A percentile compares a stretch with the other conserved stretches of the same genome.
These are phyloP conservation scores for Chaenogobius annularis DNA, from an alignment of 2,113 vertebrate genomes.

Conservation along the genomic window DNA sequence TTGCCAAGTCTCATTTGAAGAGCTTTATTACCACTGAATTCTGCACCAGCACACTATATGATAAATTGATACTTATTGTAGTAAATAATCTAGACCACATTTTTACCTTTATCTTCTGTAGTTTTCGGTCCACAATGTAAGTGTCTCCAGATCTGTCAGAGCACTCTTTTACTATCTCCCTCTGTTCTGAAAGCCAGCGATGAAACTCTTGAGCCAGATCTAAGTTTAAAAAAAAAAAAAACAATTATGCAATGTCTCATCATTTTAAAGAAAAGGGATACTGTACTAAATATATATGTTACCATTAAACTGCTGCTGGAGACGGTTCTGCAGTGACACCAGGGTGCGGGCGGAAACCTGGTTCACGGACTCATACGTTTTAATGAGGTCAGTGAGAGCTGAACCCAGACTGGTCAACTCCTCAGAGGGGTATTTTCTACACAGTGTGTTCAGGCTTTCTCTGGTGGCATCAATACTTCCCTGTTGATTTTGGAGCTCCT, in stretches of 20 bases:
- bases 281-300: conserved; percentile 35
- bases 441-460: conserved; percentile 90
- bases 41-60: too few species aligned
- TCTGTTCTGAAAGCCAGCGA: conserved; percentile 86
- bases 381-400: conserved; percentile 84
- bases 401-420: conserved; percentile 86
- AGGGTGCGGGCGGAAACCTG: conserved; percentile 85
- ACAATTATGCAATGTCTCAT: background rate
- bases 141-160: conserved; percentile 88
- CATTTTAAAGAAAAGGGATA: background rate
- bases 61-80: background rate
- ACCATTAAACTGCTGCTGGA: conserved; percentile 91
- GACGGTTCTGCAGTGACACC: conserved; percentile 81
- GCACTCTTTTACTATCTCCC: conserved; percentile 84
- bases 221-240: conserved; percentile 44
- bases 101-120: conserved; percentile 88
- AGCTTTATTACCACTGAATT: too few species aligned
- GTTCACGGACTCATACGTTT: conserved; percentile 89
- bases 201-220: conserved; percentile 90
- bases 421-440: conserved; percentile 87
- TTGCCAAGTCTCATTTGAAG: too few species aligned
- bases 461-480: conserved; percentile 82
- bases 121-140: conserved; percentile 85
- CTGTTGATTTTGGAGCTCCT: conserved; percentile 90
- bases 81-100: too few species aligned